Conservation (phyloP, 1,140 invertebrate genomes). For the Belonocnema kinseyi region DNA sequence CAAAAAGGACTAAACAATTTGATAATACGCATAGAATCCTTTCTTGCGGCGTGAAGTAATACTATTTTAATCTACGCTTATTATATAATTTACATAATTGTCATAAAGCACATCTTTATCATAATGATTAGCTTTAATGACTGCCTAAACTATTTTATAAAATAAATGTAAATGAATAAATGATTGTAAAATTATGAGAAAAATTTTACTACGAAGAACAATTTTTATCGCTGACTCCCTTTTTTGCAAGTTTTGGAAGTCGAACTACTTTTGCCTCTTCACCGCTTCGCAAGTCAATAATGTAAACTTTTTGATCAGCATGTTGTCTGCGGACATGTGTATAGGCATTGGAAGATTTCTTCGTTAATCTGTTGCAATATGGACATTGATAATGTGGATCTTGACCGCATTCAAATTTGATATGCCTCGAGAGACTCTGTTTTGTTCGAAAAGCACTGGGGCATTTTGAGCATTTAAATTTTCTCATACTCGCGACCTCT, state of each 20-base stretch:
- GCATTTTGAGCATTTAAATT: not conserved
- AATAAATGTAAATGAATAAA: too few species aligned
- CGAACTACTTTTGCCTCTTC: conserved; percentile 18
- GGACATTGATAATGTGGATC: conserved; percentile 72
- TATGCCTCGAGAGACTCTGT: conserved; percentile 68
- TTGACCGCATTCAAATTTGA: conserved; percentile 71
- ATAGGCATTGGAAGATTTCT: conserved; percentile 51
- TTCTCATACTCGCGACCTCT: not conserved
- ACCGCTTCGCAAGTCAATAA: conserved; percentile 47
- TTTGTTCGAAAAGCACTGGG: conserved; percentile 35
- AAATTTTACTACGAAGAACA: too few species aligned
- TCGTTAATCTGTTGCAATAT: conserved; percentile 62
- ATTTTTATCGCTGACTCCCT: not conserved
- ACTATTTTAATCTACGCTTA: too few species aligned
- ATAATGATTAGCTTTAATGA: too few species aligned
- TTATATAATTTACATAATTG: too few species aligned
- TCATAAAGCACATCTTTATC: too few species aligned
- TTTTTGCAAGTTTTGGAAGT: not conserved
- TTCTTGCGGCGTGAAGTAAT: too few species aligned
- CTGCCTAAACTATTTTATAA: too few species aligned
- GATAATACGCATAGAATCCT: too few species aligned
- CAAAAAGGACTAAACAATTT: too few species aligned
- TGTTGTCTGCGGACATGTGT: conserved; percentile 66
- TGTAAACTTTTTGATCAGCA: conserved; percentile 43
- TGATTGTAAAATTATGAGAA: too few species aligned